Percentiles rank a stretch among this genome's conserved stretches.
These are phyloP conservation scores for Dendrocincla tyrannina DNA, from an alignment of 2,797 vertebrate species.

Conservation along the genomic window DNA sequence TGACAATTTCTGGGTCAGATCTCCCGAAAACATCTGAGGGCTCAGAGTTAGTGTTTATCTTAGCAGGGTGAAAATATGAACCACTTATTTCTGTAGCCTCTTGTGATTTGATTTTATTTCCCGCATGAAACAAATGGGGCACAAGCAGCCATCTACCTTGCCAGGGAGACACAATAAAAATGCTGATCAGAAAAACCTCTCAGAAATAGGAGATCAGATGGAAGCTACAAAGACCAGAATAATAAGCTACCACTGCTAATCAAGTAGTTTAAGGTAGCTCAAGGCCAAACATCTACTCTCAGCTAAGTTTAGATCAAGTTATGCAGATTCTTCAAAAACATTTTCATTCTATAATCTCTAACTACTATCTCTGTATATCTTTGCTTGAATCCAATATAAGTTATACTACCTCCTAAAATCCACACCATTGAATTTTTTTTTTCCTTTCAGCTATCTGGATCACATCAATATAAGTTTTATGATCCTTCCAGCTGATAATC, in stretches of 20 bases:
- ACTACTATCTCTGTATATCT: background rate
- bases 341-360: background rate
- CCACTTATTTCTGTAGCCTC: background rate
- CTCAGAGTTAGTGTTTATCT: constrained; percentile 53
- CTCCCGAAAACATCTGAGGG: background rate
- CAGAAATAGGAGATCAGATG: background rate
- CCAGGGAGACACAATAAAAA: background rate
- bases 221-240: background rate
- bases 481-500: background rate
- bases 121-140: background rate
- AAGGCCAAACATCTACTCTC: background rate
- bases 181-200: background rate
- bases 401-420: background rate
- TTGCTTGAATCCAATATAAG: background rate
- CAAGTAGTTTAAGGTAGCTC: background rate
- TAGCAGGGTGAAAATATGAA: background rate
- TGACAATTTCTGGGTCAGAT: background rate
- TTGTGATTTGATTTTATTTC: background rate
- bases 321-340: background rate
- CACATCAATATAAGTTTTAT: background rate
- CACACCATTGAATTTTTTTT: background rate
- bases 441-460: background rate
- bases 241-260: background rate
- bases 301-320: background rate
- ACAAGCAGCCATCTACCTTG: background rate